These are phyloP conservation scores for Drosophila conformis DNA, from an alignment of 2,888 invertebrate species.

Conservation along the genomic window DNA sequence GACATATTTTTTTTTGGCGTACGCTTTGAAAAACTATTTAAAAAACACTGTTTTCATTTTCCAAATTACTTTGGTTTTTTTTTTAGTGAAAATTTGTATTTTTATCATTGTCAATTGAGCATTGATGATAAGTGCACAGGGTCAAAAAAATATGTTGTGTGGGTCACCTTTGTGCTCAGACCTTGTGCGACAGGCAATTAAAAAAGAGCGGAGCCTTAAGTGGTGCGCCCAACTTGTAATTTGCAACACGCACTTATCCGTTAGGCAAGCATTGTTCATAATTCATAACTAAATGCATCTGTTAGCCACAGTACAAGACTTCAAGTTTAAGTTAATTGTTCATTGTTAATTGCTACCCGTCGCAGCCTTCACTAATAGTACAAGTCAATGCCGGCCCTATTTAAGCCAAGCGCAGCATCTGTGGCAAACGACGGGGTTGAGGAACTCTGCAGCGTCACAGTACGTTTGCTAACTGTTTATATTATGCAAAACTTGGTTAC, in stretches of 20 bases:
- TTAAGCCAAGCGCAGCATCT: not conserved
- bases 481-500: not conserved
- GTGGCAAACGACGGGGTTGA: not conserved
- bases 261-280: conserved; percentile 26
- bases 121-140: conserved; percentile 37
- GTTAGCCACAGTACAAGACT: conserved; percentile 6
- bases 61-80: conserved; percentile 13
- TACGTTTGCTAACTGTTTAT: not conserved
- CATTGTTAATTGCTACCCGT: conserved; percentile 46
- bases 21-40: conserved; percentile 1
- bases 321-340: conserved; percentile 21
- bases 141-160: conserved; percentile 33
- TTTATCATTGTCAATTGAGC: conserved; percentile 39
- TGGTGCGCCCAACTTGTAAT: conserved; percentile 34
- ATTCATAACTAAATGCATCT: conserved; percentile 8
- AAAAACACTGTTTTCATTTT: conserved; percentile 29
- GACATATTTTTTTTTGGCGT: conserved; percentile 10
- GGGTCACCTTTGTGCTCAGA: conserved; percentile 23
- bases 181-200: conserved; percentile 45
- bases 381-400: conserved; percentile 23
- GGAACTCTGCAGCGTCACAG: conserved; percentile 1
- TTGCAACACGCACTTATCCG: conserved; percentile 50
- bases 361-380: conserved; percentile 30
- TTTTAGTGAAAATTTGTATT: conserved; percentile 21
- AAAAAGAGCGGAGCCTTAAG: conserved; percentile 22